These are phyloP conservation scores for Hyposoter didymator DNA, from an alignment of 2,888 invertebrate species.

Conservation along the genomic window DNA sequence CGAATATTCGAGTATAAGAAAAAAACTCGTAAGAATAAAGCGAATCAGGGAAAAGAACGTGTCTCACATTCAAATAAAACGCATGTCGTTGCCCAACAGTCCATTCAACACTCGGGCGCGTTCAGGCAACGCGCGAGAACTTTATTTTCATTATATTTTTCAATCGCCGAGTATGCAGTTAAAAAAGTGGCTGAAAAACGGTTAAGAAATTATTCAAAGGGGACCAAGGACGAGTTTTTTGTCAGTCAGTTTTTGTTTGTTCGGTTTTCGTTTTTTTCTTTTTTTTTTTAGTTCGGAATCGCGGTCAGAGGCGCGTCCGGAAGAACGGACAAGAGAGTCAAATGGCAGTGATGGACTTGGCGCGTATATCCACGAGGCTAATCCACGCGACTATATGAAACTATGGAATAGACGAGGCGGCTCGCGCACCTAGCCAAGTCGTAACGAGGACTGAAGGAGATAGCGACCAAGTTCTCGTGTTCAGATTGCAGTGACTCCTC, in stretches of 20 bases:
- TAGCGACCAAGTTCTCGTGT: conserved; percentile 71
- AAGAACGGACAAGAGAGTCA: conserved; percentile 17
- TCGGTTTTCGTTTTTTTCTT: not conserved
- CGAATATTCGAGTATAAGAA: not conserved
- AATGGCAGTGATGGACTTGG: conserved; percentile 40
- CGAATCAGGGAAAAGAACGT: conserved; percentile 17
- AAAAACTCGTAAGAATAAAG: not conserved
- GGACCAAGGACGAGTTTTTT: conserved; percentile 20
- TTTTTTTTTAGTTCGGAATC: not conserved
- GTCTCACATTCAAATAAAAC: conserved; percentile 58
- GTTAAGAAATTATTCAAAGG: not conserved
- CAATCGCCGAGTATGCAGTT: not conserved
- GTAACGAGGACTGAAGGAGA: conserved; percentile 81
- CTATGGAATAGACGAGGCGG: conserved; percentile 66
- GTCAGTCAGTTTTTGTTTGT: not conserved
- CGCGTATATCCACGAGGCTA: conserved; percentile 25
- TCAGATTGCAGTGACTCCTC: conserved; percentile 74
- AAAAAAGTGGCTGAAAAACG: conserved; percentile 13
- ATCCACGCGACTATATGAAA: conserved; percentile 23
- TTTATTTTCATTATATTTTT: conserved; percentile 48
- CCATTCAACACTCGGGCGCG: conserved; percentile 44
- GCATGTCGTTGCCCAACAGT: conserved; percentile 58
- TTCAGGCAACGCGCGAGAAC: conserved; percentile 20
- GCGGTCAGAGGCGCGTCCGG: conserved; percentile 65
- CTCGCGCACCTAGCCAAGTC: conserved; percentile 69